Evolutionary conservation across 2,113 vertebrate species (phyloP).

Genomic region (Platysternon megacephalum): DNA sequence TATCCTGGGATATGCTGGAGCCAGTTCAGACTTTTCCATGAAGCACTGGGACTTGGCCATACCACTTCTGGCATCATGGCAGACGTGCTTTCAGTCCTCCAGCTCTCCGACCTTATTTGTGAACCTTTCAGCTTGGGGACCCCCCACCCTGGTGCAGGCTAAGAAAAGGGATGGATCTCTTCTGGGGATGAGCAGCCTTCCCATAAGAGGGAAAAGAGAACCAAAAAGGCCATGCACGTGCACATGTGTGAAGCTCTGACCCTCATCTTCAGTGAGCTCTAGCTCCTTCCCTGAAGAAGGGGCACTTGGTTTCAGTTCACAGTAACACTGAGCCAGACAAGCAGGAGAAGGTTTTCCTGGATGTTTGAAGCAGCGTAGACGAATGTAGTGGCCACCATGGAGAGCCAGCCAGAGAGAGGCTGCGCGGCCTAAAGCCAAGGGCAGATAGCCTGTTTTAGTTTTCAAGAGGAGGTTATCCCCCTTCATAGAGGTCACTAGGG

Average conservation of each 20-base stretch:
- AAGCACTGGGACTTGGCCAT: not conserved
- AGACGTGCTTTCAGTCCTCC: not conserved
- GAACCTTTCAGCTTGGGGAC: not conserved
- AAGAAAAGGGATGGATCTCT: not conserved
- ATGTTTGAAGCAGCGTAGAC: not conserved
- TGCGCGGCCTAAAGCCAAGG: not conserved
- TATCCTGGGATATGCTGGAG: not conserved
- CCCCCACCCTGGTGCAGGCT: not conserved
- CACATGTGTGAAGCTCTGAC: not conserved
- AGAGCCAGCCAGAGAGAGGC: not conserved
- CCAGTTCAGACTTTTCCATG: not conserved
- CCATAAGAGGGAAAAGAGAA: not conserved
- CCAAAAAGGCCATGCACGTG: not conserved
- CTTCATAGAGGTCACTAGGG: accelerated
- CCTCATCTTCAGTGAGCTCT: not conserved
- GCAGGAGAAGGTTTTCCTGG: not conserved
- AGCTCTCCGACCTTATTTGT: not conserved
- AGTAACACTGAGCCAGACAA: not conserved
- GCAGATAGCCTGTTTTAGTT: no score
- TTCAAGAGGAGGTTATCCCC: no score
- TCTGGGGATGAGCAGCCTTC: not conserved
- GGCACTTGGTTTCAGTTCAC: not conserved
- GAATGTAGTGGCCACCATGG: not conserved
- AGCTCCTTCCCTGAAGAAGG: not conserved
- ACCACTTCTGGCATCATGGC: not conserved